These are phyloP conservation scores for Craseonycteris thonglongyai DNA, from an alignment of 2,113 vertebrate genomes.

Conservation along the genomic window DNA sequence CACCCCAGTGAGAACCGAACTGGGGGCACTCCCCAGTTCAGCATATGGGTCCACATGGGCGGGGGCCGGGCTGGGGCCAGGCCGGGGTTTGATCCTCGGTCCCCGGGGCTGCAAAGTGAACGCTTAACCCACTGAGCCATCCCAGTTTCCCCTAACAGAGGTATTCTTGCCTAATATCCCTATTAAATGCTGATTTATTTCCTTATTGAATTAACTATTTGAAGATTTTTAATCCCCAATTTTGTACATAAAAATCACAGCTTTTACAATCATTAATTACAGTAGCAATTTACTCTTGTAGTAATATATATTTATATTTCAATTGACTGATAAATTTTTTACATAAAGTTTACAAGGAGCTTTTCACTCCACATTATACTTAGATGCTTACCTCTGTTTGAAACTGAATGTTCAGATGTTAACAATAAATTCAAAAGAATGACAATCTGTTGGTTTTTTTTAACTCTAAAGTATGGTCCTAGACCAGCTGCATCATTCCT, in stretches of 20 bases:
- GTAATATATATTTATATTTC: neutral
- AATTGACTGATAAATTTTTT: neutral
- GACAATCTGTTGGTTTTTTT: neutral
- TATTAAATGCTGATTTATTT: neutral
- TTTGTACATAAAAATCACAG: neutral
- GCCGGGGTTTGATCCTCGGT: too few species aligned
- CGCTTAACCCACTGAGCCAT: too few species aligned
- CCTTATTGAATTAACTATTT: neutral
- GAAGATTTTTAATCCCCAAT: neutral
- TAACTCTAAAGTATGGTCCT: neutral
- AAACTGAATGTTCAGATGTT: neutral
- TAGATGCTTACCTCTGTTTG: neutral
- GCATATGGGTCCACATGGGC: too few species aligned
- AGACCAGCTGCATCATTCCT: neutral
- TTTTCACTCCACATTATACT: neutral
- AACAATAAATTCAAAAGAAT: neutral
- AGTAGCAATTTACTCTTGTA: neutral
- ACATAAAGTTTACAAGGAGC: neutral
- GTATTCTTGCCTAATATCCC: neutral
- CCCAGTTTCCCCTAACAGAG: neutral
- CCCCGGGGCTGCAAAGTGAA: too few species aligned
- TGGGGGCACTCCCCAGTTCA: too few species aligned
- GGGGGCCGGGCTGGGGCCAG: too few species aligned
- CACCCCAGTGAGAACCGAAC: too few species aligned
- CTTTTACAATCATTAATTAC: neutral